Conservation (phyloP, 2,797 vertebrate species). For the Micropoecilia bifurca region DNA sequence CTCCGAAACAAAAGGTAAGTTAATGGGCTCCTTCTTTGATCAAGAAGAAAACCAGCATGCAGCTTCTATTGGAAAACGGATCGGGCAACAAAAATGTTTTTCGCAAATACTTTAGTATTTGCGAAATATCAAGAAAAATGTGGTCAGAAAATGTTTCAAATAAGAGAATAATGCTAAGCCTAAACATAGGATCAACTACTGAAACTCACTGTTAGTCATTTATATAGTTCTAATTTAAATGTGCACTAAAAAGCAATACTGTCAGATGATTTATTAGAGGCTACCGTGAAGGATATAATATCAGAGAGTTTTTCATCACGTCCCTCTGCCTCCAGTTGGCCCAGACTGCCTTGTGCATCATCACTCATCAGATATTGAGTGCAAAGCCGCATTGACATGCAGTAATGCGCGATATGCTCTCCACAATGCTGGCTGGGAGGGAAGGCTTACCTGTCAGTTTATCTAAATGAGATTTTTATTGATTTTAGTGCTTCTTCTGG, state of each 20-base stretch:
- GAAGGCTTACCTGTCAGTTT: constrained; percentile 55
- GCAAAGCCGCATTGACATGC: constrained; percentile 34
- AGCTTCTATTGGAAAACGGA: constrained; percentile 8
- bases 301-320: constrained; percentile 20
- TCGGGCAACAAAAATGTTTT: constrained; percentile 1
- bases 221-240: constrained; percentile 25
- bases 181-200: constrained; percentile 18
- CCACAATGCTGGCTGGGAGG: constrained; percentile 29
- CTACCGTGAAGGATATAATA: constrained; percentile 10
- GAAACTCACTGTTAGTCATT: constrained; percentile 15
- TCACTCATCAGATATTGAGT: constrained; percentile 51
- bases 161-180: constrained; percentile 6
- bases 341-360: constrained; percentile 34
- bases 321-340: constrained; percentile 17
- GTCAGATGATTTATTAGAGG: constrained; percentile 32
- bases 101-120: constrained; percentile 8
- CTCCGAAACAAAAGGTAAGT: constrained; percentile 11
- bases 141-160: background rate
- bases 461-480: constrained; percentile 69
- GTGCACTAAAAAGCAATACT: background rate
- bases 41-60: constrained; percentile 16
- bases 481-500: constrained; percentile 43
- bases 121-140: background rate
- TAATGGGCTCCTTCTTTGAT: constrained; percentile 30
- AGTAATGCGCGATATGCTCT: constrained; percentile 21